Base-by-base conservation (phyloP, 2,797 vertebrate species). In the Anolis apletophallus region DNA sequence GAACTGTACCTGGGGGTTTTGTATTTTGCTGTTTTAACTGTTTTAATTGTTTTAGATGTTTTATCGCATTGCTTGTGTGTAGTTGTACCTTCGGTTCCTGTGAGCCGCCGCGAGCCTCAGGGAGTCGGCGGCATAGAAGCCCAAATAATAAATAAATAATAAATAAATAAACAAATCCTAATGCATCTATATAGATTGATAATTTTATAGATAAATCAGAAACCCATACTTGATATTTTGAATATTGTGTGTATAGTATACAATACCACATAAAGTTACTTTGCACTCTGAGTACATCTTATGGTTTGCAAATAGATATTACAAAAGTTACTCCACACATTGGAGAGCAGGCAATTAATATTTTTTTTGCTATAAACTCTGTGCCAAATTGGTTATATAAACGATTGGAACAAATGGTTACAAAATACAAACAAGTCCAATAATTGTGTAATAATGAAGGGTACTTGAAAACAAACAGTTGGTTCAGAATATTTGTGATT, bases 361-460 rank as follows among this genome's bases (percentile, higher is more conserved):
- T 29, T 8, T 23, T 57, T 78, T 80, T 52, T 1, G 36, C 32
- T 85, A 52, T 61, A 87, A 87, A 61, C 0, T 0, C 5, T 79
- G 7, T 85, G 80, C 16, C 73, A 88, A 84, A 88, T 81, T 79
- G 88, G 68, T 57, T 46, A 71, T 2, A 52, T 40, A 85, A 94
- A 86, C 2, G 52, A 85, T 92, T 0, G 88, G 89, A 90, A 77
- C 90, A 91, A 75, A 29, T 55, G 84, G 50, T 87, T 77, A 92
- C 85, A 91, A 85, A 89, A 85, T 29, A 90, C 85, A 92, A 93
- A 85, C n/a, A 46, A 80, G 55, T 91, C 86, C 88, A 76, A 86
- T 85, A 67, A 26, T 57, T 54, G 72, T 88, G 67, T 80, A 86
- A 1, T 82, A 55, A 90, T 77, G 68, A 90, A 87, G 61, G 92